A percentile compares a stretch with the other conserved stretches of the same genome.
Evolutionary conservation across 2,888 invertebrate genomes (phyloP).

Genomic region (Tipula unca): DNA sequence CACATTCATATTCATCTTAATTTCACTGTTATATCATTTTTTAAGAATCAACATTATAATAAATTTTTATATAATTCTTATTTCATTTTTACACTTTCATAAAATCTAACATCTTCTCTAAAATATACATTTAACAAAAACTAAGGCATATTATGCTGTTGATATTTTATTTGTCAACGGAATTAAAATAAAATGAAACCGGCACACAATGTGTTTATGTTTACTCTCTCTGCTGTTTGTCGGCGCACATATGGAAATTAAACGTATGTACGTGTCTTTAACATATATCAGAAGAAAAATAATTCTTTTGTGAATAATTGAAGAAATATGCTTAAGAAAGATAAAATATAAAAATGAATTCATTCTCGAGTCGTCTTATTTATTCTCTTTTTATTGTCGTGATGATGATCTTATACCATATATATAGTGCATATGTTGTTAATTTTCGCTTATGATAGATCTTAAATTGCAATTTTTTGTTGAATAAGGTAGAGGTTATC

Average conservation of each 20-base stretch:
- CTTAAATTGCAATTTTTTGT: neutral
- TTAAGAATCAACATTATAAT: neutral
- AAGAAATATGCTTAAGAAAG: neutral
- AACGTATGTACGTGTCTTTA: neutral
- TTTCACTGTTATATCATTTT: too few species aligned
- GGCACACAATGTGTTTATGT: neutral
- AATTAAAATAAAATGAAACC: neutral
- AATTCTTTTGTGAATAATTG: neutral
- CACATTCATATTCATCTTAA: neutral
- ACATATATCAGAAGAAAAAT: neutral
- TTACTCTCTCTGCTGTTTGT: neutral
- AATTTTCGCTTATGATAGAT: neutral
- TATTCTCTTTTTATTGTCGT: neutral
- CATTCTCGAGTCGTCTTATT: neutral
- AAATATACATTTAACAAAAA: neutral
- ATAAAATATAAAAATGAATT: neutral
- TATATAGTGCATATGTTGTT: neutral
- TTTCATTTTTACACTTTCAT: neutral
- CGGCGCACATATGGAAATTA: neutral
- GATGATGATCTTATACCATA: neutral
- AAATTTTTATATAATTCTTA: neutral
- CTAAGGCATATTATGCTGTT: neutral
- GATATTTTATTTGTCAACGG: neutral
- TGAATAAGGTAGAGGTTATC: neutral
- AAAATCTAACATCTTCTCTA: neutral